Conservation (phyloP, 2,113 vertebrate genomes). For the Sinocyclocheilus rhinocerous region DNA sequence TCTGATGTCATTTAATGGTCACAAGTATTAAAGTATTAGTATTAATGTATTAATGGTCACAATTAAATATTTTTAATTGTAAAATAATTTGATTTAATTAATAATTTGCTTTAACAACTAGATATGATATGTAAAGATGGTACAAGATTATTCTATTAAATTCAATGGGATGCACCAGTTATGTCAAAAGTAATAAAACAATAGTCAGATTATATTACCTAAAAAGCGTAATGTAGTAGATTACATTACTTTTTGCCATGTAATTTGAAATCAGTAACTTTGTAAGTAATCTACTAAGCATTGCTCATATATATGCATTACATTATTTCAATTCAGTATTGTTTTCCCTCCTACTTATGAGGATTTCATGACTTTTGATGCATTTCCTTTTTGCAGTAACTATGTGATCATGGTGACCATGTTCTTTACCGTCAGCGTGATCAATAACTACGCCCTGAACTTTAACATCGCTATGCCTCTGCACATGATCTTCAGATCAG, state of each 20-base stretch:
- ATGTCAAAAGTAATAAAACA: background rate
- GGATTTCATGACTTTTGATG: background rate
- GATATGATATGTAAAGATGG: no score
- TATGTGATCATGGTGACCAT: constrained; percentile 94
- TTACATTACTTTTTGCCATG: background rate
- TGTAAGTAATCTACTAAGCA: no score
- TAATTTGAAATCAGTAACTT: background rate
- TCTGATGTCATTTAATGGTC: no score
- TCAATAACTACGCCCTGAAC: constrained; percentile 97
- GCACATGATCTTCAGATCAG: constrained; percentile 99
- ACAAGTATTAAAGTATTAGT: no score
- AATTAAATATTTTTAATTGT: no score
- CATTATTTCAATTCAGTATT: background rate
- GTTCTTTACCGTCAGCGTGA: constrained; percentile 96
- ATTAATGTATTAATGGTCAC: no score
- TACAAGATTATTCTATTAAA: background rate
- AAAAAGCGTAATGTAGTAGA: background rate
- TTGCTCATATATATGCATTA: no score
- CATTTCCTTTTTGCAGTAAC: constrained; percentile 73
- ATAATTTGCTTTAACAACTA: background rate
- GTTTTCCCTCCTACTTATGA: background rate
- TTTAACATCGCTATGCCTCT: constrained; percentile 96
- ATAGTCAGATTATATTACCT: background rate
- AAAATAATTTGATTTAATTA: background rate
- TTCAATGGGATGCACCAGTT: background rate